Percentiles rank a stretch among this genome's conserved stretches.
Evolutionary conservation across 2,797 vertebrate species (phyloP).

Genomic region (Dromococcyx pavoninus): DNA sequence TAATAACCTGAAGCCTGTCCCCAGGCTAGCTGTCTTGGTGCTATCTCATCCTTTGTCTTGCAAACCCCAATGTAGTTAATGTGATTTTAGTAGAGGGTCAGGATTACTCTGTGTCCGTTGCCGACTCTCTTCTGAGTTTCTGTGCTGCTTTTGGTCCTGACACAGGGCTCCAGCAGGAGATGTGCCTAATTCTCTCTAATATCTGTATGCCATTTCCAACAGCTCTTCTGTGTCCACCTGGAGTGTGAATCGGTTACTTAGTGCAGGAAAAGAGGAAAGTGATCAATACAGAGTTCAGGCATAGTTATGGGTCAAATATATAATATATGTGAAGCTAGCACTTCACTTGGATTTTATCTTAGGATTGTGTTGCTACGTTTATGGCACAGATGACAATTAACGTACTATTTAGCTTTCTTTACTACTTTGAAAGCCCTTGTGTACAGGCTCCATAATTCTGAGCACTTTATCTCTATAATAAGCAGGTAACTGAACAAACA

Average conservation of each 20-base stretch:
- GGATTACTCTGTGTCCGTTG: neutral
- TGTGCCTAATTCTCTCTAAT: neutral
- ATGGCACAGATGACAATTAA: neutral
- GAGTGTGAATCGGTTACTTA: neutral
- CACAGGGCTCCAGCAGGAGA: neutral
- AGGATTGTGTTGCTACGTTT: neutral
- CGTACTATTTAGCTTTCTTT: neutral
- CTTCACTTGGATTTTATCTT: neutral
- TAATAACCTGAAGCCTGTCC: conserved; percentile 70
- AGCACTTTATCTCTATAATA: neutral
- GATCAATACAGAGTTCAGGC: neutral
- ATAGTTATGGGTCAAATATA: neutral
- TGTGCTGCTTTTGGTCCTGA: conserved; percentile 5
- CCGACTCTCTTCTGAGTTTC: neutral
- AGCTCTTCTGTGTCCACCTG: neutral
- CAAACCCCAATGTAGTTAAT: conserved; percentile 38
- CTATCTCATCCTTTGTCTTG: conserved; percentile 41
- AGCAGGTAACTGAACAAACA: neutral
- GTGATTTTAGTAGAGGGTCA: conserved; percentile 31
- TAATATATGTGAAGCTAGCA: neutral
- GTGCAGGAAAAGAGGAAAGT: neutral
- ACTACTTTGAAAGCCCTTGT: neutral
- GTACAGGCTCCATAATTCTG: neutral
- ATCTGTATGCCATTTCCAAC: neutral
- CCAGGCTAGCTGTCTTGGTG: conserved; percentile 71